Conservation (phyloP, 2,113 vertebrate genomes). For the Podarcis cretensis region DNA sequence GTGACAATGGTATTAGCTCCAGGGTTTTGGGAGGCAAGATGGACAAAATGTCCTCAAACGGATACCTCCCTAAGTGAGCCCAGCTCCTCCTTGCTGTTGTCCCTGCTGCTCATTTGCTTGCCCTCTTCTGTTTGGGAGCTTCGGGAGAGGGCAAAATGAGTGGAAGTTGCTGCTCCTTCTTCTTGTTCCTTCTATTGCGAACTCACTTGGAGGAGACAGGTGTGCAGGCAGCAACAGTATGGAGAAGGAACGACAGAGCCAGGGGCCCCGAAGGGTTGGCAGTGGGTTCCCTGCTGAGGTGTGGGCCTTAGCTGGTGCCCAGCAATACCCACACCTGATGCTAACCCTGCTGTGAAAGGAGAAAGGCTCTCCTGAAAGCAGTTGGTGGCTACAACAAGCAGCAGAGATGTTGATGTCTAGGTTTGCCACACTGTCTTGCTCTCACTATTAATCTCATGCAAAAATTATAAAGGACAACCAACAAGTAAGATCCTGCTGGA, state of each 20-base stretch:
- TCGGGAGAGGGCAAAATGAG: too few species aligned
- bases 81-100: neutral
- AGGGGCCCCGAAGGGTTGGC: neutral
- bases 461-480: too few species aligned
- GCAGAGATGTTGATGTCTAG: neutral
- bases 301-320: neutral
- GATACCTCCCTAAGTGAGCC: neutral
- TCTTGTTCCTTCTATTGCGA: too few species aligned
- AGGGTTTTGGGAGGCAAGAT: neutral
- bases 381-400: neutral
- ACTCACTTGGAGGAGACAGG: neutral
- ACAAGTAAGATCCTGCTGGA: too few species aligned
- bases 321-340: neutral
- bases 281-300: neutral
- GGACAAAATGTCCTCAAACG: neutral
- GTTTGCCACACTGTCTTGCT: neutral
- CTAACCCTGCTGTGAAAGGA: neutral
- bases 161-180: too few species aligned
- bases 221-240: neutral
- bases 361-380: neutral
- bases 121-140: too few species aligned
- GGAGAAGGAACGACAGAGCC: neutral
- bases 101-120: neutral
- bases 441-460: neutral
- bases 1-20: too few species aligned